Evolutionary conservation across 1,140 invertebrate genomes (phyloP).

Genomic region (Brachionus calyciflorus): DNA sequence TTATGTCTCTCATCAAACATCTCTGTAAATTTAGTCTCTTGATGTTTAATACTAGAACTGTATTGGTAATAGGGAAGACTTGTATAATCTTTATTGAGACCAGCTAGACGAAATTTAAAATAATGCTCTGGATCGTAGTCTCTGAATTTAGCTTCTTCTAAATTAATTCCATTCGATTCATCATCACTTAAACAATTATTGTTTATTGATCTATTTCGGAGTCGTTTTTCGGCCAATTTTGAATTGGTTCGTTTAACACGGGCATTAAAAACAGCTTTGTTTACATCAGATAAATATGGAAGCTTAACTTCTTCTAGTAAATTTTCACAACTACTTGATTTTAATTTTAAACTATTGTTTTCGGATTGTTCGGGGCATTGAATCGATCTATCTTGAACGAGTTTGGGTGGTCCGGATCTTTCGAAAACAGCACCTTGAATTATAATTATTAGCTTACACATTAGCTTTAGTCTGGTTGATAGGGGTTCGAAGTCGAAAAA

Average conservation of each 20-base stretch:
- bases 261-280: not conserved
- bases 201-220: not conserved
- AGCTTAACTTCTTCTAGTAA: not conserved
- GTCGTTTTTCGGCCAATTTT: not conserved
- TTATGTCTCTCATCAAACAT: not conserved
- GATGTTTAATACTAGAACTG: not conserved
- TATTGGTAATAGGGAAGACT: conserved; percentile 40
- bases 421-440: conserved; percentile 15
- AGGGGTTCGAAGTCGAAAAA: conserved; percentile 19
- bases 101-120: conserved; percentile 10
- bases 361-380: conserved; percentile 1
- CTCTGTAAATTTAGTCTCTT: not conserved
- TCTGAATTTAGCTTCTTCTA: not conserved
- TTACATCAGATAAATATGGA: not conserved
- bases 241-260: conserved; percentile 15
- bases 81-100: conserved; percentile 27
- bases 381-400: conserved; percentile 40
- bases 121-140: conserved; percentile 25
- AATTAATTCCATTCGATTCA: not conserved
- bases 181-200: conserved; percentile 33
- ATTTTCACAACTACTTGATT: conserved; percentile 27
- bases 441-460: conserved; percentile 44
- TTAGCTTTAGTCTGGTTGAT: conserved; percentile 34
- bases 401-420: not conserved
- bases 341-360: not conserved